Conservation (phyloP, 2,113 vertebrate genomes). For the Mormyrus lacerda region DNA sequence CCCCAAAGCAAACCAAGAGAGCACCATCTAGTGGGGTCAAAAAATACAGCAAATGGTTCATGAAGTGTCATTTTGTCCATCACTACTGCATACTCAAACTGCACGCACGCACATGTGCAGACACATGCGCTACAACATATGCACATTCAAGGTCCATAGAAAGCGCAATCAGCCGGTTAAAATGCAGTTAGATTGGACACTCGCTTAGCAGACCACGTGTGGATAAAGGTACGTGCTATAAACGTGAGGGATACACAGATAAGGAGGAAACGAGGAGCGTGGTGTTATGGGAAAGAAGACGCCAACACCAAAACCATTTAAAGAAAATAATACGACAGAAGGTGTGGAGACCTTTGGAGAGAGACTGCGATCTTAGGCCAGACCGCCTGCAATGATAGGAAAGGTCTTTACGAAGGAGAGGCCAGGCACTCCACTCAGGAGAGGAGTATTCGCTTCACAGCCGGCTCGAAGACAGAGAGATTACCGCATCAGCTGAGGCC, state of each 20-base stretch:
- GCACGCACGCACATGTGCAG: too few relatives aligned
- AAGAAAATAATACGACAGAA: background rate
- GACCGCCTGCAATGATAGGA: constrained; percentile 43
- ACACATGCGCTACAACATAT: background rate
- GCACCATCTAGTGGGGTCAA: background rate
- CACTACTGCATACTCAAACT: background rate
- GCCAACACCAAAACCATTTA: background rate
- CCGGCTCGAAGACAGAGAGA: constrained; percentile 36
- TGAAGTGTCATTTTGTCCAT: background rate
- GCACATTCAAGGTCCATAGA: background rate
- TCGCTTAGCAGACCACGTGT: background rate
- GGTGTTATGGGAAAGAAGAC: constrained; percentile 4
- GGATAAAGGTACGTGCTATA: constrained; percentile 6
- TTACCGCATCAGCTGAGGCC: constrained; percentile 29
- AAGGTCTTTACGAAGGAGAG: constrained; percentile 46
- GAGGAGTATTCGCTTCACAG: constrained; percentile 37
- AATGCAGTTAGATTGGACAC: background rate
- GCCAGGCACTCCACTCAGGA: constrained; percentile 45
- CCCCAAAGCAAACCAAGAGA: background rate
- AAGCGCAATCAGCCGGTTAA: background rate
- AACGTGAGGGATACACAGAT: background rate
- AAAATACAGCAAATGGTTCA: background rate
- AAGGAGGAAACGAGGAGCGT: background rate
- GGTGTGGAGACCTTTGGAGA: constrained; percentile 13
- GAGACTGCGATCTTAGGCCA: constrained; percentile 27